phyloP scores from a whole-genome alignment of 1,140 invertebrate species.

The Drosophila orena region DNA sequence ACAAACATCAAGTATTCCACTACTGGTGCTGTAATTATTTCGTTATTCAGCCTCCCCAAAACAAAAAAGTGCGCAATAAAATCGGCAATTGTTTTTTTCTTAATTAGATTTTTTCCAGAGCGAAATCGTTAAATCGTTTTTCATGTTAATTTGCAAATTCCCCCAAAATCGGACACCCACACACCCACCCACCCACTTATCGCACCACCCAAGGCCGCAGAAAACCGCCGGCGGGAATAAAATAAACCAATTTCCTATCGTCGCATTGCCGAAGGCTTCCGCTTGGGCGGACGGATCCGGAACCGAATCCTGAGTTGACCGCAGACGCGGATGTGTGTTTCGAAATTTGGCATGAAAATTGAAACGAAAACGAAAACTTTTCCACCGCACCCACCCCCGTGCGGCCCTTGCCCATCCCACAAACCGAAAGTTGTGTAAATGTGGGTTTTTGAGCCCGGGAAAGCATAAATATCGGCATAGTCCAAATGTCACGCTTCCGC shows the following conservation, averaged over 20 bases:
- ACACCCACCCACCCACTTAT: not conserved
- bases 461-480: constrained; percentile 76
- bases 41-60: not conserved
- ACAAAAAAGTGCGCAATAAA: constrained; percentile 52
- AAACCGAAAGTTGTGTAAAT: constrained; percentile 68
- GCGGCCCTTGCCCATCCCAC: not conserved
- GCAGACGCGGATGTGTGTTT: constrained; percentile 57
- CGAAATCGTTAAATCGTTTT: constrained; percentile 62
- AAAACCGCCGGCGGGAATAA: constrained; percentile 68
- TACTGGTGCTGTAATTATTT: constrained; percentile 42
- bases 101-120: constrained; percentile 63
- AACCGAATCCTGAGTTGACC: constrained; percentile 8
- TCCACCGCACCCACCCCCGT: not conserved
- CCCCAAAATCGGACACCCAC: constrained; percentile 5
- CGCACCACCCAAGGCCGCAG: constrained; percentile 2
- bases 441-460: constrained; percentile 63
- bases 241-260: constrained; percentile 75
- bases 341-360: constrained; percentile 59
- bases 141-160: constrained; percentile 72
- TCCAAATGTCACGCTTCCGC: constrained; percentile 74
- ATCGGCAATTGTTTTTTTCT: constrained; percentile 50
- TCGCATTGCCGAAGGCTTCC: constrained; percentile 64
- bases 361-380: constrained; percentile 54
- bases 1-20: constrained; percentile 3
- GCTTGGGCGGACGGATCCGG: constrained; percentile 7